Evolutionary conservation across 2,888 invertebrate genomes (phyloP).

Genomic region (Scaptomyza flava): DNA sequence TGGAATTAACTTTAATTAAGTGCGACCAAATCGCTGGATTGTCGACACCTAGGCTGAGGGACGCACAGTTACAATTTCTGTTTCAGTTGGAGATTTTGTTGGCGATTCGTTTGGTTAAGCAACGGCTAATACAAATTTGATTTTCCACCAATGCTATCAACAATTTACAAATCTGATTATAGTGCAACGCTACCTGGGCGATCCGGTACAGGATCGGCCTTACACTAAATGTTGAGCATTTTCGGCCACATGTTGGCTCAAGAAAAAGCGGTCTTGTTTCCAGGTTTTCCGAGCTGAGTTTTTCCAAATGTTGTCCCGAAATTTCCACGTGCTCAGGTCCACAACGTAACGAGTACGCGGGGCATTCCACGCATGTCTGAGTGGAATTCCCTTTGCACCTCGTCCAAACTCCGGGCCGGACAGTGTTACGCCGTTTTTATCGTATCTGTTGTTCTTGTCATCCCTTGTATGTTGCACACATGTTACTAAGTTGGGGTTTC

Average conservation of each 20-base stretch:
- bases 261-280: slow-evolving; percentile 61
- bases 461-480: slow-evolving; percentile 73
- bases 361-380: slow-evolving; percentile 62
- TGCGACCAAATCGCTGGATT: slow-evolving; percentile 72
- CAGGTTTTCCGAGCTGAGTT: slow-evolving; percentile 72
- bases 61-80: background rate
- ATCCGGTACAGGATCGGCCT: background rate
- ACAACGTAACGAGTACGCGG: slow-evolving; percentile 18
- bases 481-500: slow-evolving; percentile 69
- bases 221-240: background rate
- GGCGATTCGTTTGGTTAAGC: slow-evolving; percentile 6
- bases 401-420: slow-evolving; percentile 36
- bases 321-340: slow-evolving; percentile 73
- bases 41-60: slow-evolving; percentile 72
- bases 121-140: slow-evolving; percentile 67
- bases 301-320: slow-evolving; percentile 68
- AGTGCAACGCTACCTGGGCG: slow-evolving; percentile 51
- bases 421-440: slow-evolving; percentile 60
- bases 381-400: slow-evolving; percentile 72
- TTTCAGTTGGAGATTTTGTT: background rate
- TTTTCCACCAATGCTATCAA: slow-evolving; percentile 79
- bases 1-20: slow-evolving; percentile 79
- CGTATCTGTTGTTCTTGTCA: background rate
- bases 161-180: slow-evolving; percentile 70
- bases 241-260: slow-evolving; percentile 75